Base-by-base conservation (phyloP, 2,797 vertebrate species). In the Triplophysa yarkandensis region DNA sequence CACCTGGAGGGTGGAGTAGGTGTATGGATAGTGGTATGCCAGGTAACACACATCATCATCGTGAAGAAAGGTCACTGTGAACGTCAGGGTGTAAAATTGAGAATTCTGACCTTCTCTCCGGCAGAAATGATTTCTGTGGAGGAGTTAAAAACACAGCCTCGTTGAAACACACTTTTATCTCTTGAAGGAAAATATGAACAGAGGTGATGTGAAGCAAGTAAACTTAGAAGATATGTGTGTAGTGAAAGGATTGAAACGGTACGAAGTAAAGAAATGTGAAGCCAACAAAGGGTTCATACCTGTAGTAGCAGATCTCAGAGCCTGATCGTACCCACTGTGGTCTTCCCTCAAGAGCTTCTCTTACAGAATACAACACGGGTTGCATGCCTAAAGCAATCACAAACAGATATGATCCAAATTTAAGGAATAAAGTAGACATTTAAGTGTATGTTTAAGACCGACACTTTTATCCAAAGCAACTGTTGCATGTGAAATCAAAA, bases 1-100 rank as follows among this genome's bases (percentile, higher is more conserved):
- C 92, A 98, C 96, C 95, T 93, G 93, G 78, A 97, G 90, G 6
- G 92, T 80, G 3, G 95, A 92, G 83, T 94, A 96, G 41, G 95
- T 95, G 82, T 95, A 96, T 4, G 96, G 96, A 32, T 95, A 98
- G 83, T 98, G 95, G 79, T 98, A 97, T 39, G 96, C 95, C 88
- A 98, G 71, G 83, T 96, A 98, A 85, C 96, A 98, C 76, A 94
- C 89, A 8, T 98, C 96, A 9, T 94, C 95, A 1, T 62, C 77
- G 36, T 98, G 94, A 32, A 87, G 93, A 77, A 98, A 98, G 74
- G 87, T 93, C 75, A 96, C 41, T 0, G 85, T 90, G 62, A 98
- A 98, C 68, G 94, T 93, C 73, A 98, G 86, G 0, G 95, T 98
- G 74, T 96, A 98, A 81, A 93, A 95, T 11, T 83, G 87, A 43